Conservation (phyloP, 2,797 vertebrate species). For the Cirrhinus molitorella region DNA sequence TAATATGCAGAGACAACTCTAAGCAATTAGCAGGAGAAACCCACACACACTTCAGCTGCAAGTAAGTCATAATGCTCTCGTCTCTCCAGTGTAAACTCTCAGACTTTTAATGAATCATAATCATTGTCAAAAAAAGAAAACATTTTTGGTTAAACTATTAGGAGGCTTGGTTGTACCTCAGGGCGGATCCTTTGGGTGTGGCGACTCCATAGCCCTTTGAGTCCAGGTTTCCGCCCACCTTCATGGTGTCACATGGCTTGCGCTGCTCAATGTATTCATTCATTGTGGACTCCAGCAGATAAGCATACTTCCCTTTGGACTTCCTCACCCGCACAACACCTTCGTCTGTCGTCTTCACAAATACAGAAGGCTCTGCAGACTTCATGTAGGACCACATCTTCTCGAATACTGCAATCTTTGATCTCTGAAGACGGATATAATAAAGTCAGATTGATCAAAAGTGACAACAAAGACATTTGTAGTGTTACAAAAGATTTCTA, state of each 20-base stretch:
- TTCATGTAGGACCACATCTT: slow-evolving; percentile 99
- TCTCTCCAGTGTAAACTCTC: slow-evolving; percentile 53
- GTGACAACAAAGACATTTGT: background rate
- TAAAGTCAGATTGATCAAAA: background rate
- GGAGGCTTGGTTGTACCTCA: slow-evolving; percentile 84
- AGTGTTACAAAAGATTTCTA: background rate
- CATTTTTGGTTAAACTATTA: background rate
- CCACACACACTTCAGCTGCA: background rate
- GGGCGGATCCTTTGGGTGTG: slow-evolving; percentile 94
- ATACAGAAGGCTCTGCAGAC: slow-evolving; percentile 92
- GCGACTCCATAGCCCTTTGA: slow-evolving; percentile 99
- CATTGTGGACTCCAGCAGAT: slow-evolving; percentile 97
- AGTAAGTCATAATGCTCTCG: background rate
- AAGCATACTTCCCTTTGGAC: slow-evolving; percentile 98
- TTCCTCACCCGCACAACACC: slow-evolving; percentile 93
- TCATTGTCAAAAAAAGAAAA: slow-evolving; percentile 19
- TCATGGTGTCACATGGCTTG: slow-evolving; percentile 99
- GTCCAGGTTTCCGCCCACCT: slow-evolving; percentile 98
- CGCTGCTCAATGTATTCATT: slow-evolving; percentile 98
- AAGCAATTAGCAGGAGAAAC: background rate
- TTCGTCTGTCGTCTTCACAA: slow-evolving; percentile 93
- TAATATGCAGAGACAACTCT: background rate
- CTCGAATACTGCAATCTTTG: slow-evolving; percentile 98
- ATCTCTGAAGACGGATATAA: slow-evolving; percentile 79
- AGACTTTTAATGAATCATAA: background rate